A percentile compares a stretch with the other conserved stretches of the same genome.
phyloP scores from a whole-genome alignment of 2,797 vertebrate species.

The Periparus ater region DNA sequence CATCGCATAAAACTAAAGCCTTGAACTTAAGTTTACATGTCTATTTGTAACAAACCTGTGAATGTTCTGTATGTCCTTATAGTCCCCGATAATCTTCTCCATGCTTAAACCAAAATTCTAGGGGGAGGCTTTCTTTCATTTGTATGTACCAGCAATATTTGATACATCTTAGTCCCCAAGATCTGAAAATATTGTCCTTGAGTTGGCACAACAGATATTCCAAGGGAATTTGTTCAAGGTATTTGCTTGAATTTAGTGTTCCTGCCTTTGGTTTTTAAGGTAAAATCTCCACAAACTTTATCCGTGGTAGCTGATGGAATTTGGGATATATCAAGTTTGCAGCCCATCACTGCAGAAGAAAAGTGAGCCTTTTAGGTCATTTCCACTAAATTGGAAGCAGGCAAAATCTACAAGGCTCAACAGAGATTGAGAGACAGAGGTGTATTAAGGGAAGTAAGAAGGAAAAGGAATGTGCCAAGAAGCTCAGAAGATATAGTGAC shows the following conservation, averaged over 20 bases:
- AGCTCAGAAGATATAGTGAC: not conserved
- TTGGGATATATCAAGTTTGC: not conserved
- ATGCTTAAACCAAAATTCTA: not conserved
- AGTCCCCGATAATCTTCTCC: not conserved
- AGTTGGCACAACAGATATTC: not conserved
- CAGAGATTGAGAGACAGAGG: not conserved
- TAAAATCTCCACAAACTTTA: not conserved
- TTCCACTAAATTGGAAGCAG: not conserved
- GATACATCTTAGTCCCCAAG: not conserved
- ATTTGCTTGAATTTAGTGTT: not conserved
- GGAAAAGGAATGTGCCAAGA: not conserved
- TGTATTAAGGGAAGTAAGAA: not conserved
- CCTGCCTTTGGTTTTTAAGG: not conserved
- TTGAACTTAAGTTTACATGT: not conserved
- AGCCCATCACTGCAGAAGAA: not conserved
- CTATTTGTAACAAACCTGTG: not conserved
- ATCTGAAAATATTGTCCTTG: not conserved
- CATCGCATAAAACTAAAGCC: not conserved
- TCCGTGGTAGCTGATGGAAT: not conserved
- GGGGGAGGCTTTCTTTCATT: not conserved
- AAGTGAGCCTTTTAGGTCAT: not conserved
- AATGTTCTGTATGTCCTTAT: not conserved
- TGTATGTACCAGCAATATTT: not conserved
- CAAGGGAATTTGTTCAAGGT: not conserved
- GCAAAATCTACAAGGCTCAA: not conserved